phyloP scores from a whole-genome alignment of 2,888 invertebrate genomes.

The Hirtodrosophila trivittata region DNA sequence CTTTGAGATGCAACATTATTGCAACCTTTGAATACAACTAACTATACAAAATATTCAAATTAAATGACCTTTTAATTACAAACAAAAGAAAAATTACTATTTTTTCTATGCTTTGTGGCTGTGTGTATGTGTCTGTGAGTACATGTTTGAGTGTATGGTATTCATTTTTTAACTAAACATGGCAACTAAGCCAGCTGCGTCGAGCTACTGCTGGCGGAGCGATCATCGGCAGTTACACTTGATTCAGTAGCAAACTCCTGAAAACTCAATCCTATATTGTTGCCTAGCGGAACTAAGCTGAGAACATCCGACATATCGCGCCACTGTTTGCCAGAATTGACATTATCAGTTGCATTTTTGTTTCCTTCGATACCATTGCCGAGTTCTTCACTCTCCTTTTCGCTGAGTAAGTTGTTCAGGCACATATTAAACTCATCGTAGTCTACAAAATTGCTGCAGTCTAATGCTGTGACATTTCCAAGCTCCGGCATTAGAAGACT shows the following conservation, averaged over 20 bases:
- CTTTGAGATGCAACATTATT: conserved; percentile 76
- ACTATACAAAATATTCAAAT: conserved; percentile 64
- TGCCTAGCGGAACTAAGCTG: conserved; percentile 72
- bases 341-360: conserved; percentile 8
- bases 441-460: conserved; percentile 78
- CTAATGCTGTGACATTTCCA: conserved; percentile 60
- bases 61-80: conserved; percentile 43
- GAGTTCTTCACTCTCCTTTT: conserved; percentile 65
- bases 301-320: conserved; percentile 66
- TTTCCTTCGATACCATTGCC: conserved; percentile 19
- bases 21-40: conserved; percentile 73
- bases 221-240: conserved; percentile 50
- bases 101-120: conserved; percentile 30
- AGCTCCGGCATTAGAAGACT: conserved; percentile 75
- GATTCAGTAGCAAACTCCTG: conserved; percentile 57
- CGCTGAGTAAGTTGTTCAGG: conserved; percentile 77
- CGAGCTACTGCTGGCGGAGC: conserved; percentile 62
- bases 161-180: conserved; percentile 21
- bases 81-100: conserved; percentile 43
- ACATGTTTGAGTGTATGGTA: conserved; percentile 23
- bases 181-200: conserved; percentile 63
- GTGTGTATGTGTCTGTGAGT: conserved; percentile 22
- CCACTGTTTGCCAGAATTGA: conserved; percentile 45
- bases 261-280: conserved; percentile 64
- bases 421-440: conserved; percentile 81